These are phyloP conservation scores for Ceryle rudis DNA, from an alignment of 2,797 vertebrate species.

Conservation along the genomic window DNA sequence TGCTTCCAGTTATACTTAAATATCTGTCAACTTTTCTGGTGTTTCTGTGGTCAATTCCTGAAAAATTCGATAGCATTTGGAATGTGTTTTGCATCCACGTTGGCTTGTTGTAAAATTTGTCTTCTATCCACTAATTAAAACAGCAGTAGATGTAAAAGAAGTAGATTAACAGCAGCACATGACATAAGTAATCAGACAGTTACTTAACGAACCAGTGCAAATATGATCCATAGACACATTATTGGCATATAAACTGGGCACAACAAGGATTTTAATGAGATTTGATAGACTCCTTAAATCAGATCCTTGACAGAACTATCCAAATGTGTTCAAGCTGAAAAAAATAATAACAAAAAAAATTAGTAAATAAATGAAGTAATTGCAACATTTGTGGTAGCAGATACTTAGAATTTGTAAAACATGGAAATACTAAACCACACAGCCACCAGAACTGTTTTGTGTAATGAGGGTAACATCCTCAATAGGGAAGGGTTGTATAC, in stretches of 20 bases:
- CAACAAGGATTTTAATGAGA: slow-evolving; percentile 36
- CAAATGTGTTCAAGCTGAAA: background rate
- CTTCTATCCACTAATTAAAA: background rate
- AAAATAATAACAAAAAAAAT: background rate
- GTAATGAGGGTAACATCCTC: background rate
- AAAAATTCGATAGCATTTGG: background rate
- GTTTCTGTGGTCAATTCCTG: background rate
- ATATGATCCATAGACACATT: slow-evolving; percentile 20
- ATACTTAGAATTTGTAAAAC: background rate
- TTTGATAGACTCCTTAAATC: slow-evolving; percentile 42
- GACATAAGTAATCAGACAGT: background rate
- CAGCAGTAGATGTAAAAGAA: background rate
- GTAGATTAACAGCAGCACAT: background rate
- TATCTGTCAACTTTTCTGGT: background rate
- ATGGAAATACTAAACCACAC: background rate
- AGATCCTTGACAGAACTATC: slow-evolving; percentile 9
- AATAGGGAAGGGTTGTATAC: background rate
- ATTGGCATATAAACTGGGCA: slow-evolving; percentile 25
- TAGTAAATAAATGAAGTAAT: background rate
- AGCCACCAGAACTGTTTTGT: background rate
- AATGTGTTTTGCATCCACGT: background rate
- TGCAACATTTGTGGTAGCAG: background rate
- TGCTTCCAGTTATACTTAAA: background rate
- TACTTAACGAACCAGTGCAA: slow-evolving; percentile 25
- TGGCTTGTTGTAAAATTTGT: background rate